Percentiles rank a stretch among this genome's conserved stretches.
These are phyloP conservation scores for Ia io DNA, from an alignment of 2,113 vertebrate species.

Conservation along the genomic window DNA sequence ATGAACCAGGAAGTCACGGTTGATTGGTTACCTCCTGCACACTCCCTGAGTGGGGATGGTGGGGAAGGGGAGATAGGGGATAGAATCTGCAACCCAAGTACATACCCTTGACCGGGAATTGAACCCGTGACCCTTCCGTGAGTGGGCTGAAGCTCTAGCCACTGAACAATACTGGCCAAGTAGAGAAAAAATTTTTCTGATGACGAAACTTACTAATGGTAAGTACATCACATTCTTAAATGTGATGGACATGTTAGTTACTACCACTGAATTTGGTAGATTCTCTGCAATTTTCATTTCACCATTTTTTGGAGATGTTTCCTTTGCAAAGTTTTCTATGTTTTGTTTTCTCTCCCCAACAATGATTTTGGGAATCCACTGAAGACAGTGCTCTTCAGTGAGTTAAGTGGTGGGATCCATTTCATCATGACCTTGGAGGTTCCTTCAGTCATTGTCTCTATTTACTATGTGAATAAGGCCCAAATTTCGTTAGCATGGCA, in stretches of 20 bases:
- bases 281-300: not conserved
- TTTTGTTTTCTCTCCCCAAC: not conserved
- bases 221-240: not conserved
- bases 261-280: not conserved
- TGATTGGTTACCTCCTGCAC: no score
- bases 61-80: no score
- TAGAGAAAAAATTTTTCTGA: not conserved
- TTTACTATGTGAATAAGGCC: not conserved
- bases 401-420: not conserved
- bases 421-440: not conserved
- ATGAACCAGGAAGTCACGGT: no score
- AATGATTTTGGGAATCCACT: not conserved
- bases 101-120: no score
- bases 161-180: not conserved
- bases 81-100: no score
- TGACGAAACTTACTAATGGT: not conserved
- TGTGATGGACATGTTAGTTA: not conserved
- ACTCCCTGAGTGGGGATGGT: no score
- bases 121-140: no score
- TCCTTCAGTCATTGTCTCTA: not conserved
- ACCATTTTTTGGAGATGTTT: not conserved
- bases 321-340: not conserved
- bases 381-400: not conserved
- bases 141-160: no score
- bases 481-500: not conserved